Conservation (phyloP, 2,797 vertebrate genomes). For the Neosalanx taihuensis region DNA sequence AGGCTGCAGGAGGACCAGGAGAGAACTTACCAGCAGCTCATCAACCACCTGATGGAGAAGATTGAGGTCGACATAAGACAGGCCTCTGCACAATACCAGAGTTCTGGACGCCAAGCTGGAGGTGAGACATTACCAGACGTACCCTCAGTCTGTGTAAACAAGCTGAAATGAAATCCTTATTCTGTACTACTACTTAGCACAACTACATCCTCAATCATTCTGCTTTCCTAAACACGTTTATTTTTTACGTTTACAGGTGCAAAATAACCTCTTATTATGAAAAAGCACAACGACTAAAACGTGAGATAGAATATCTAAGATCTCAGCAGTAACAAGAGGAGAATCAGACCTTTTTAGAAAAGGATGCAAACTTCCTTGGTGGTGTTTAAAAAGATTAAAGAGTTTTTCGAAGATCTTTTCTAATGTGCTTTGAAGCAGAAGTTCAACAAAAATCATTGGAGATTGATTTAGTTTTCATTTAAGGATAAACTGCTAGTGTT, state of each 20-base stretch:
- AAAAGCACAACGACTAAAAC: background rate
- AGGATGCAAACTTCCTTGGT: no score
- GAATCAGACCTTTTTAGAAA: no score
- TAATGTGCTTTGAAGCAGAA: constrained; percentile 1
- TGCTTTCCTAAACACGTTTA: background rate
- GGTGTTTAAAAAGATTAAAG: no score
- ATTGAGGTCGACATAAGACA: constrained; percentile 16
- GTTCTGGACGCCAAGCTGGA: constrained; percentile 3
- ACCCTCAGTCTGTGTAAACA: background rate
- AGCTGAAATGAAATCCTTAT: background rate
- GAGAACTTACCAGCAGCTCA: constrained; percentile 15
- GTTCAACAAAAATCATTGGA: no score
- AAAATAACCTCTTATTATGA: background rate
- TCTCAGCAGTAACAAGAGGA: background rate
- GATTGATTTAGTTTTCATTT: no score
- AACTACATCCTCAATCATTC: background rate
- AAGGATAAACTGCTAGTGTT: no score
- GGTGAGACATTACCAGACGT: background rate
- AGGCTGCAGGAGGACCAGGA: constrained; percentile 1
- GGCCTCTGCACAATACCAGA: constrained; percentile 5
- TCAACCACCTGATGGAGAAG: constrained; percentile 23
- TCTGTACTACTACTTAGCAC: background rate
- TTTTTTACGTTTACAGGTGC: no score
- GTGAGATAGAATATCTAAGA: background rate
- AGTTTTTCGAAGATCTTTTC: constrained; percentile 1